Percentiles rank a stretch among this genome's conserved stretches.
Conservation (phyloP, 2,797 vertebrate genomes). For the Garrulus glandarius region DNA sequence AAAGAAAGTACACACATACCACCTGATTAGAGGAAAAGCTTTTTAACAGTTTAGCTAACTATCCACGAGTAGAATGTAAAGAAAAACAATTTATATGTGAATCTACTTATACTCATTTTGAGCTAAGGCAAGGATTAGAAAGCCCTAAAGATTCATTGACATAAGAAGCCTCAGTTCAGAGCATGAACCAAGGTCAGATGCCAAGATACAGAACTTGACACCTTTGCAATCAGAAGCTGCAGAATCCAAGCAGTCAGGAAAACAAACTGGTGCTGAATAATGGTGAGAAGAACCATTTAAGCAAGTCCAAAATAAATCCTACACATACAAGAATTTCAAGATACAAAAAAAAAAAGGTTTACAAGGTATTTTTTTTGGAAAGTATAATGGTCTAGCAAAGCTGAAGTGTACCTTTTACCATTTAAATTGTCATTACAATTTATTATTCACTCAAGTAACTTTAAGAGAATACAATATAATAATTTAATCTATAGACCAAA, state of each 20-base stretch:
- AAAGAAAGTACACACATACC: neutral
- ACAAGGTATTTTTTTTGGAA: neutral
- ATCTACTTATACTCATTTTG: neutral
- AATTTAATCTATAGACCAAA: neutral
- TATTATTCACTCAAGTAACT: neutral
- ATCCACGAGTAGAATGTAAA: neutral
- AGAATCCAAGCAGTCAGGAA: neutral
- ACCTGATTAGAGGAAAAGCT: neutral
- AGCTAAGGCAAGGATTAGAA: neutral
- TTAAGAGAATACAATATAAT: neutral
- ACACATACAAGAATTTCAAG: neutral
- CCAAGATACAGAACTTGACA: neutral
- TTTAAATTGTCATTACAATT: neutral
- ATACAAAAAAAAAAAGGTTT: neutral
- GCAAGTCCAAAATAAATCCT: neutral
- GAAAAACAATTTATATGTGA: neutral
- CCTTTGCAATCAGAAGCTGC: neutral
- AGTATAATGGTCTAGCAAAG: neutral
- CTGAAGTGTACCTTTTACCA: neutral
- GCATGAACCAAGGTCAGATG: neutral
- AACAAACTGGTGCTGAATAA: neutral
- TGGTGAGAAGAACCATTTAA: neutral
- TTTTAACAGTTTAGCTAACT: neutral
- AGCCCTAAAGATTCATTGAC: neutral
- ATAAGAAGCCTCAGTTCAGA: neutral